These are phyloP conservation scores for Delphinapterus leucas DNA, from an alignment of 2,113 vertebrate species.

Conservation along the genomic window DNA sequence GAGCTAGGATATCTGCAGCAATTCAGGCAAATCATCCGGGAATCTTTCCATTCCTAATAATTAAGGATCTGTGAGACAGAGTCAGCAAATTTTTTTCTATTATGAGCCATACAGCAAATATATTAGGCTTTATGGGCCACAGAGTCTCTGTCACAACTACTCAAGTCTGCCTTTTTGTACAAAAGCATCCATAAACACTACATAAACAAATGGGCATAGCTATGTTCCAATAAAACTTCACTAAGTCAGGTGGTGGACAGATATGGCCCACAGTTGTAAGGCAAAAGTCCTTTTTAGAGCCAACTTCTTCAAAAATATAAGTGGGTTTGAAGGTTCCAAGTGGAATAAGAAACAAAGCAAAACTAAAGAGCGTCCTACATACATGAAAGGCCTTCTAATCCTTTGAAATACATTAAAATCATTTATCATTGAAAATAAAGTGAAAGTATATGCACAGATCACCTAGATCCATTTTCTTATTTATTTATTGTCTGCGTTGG, in stretches of 20 bases:
- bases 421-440: constrained; percentile 15
- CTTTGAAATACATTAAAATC: not conserved
- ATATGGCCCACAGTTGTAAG: not conserved
- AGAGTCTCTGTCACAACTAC: not conserved
- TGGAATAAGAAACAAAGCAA: not conserved
- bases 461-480: not conserved
- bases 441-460: not conserved
- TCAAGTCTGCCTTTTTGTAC: not conserved
- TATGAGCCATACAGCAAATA: not conserved
- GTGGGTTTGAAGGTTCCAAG: not conserved
- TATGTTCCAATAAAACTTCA: not conserved
- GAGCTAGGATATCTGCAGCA: not conserved
- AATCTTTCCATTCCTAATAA: not conserved
- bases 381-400: not conserved
- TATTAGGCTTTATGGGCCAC: not conserved
- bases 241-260: not conserved
- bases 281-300: not conserved
- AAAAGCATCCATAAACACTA: not conserved
- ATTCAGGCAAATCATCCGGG: not conserved
- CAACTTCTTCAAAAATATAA: constrained; percentile 10
- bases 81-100: not conserved
- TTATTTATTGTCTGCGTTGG: no score
- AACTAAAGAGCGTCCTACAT: not conserved
- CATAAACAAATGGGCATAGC: not conserved
- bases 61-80: not conserved